Conservation (phyloP, 2,888 invertebrate species). For the Drosophila prolongata region DNA sequence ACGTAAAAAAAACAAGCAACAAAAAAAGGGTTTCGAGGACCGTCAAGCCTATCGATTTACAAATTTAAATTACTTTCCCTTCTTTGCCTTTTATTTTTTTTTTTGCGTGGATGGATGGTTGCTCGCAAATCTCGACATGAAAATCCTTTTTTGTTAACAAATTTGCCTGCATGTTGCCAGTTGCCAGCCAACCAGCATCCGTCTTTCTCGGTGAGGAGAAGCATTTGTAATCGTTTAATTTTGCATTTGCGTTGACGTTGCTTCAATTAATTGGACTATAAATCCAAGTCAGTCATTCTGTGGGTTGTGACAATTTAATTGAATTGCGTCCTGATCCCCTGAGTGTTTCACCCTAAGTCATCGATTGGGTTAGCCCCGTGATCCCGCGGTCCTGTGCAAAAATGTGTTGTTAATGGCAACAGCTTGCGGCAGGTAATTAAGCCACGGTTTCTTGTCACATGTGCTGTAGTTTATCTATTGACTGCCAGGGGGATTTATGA, state of each 20-base stretch:
- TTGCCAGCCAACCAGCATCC: slow-evolving; percentile 2
- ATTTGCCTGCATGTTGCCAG: slow-evolving; percentile 31
- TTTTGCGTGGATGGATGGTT: slow-evolving; percentile 6
- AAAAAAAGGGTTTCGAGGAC: slow-evolving; percentile 14
- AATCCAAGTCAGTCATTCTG: slow-evolving; percentile 42
- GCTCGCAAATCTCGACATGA: slow-evolving; percentile 50
- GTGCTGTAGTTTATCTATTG: slow-evolving; percentile 12
- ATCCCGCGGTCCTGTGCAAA: slow-evolving; percentile 9
- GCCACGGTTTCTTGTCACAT: slow-evolving; percentile 33
- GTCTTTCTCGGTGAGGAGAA: slow-evolving; percentile 28
- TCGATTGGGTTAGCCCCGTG: slow-evolving; percentile 8
- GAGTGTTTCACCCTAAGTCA: neutral
- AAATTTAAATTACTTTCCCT: slow-evolving; percentile 68
- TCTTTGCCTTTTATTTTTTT: slow-evolving; percentile 27
- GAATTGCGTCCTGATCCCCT: slow-evolving; percentile 10
- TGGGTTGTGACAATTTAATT: slow-evolving; percentile 44
- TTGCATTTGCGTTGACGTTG: slow-evolving; percentile 42
- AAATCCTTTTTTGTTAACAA: slow-evolving; percentile 57
- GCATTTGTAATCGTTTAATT: slow-evolving; percentile 65
- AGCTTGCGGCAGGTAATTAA: slow-evolving; percentile 57
- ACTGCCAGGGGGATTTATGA: slow-evolving; percentile 34
- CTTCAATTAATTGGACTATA: slow-evolving; percentile 60
- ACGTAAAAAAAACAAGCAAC: slow-evolving; percentile 14
- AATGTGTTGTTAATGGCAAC: slow-evolving; percentile 47
- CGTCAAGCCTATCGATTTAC: slow-evolving; percentile 56